phyloP scores from a whole-genome alignment of 2,888 invertebrate species.

The Synanthedon tipuliformis region DNA sequence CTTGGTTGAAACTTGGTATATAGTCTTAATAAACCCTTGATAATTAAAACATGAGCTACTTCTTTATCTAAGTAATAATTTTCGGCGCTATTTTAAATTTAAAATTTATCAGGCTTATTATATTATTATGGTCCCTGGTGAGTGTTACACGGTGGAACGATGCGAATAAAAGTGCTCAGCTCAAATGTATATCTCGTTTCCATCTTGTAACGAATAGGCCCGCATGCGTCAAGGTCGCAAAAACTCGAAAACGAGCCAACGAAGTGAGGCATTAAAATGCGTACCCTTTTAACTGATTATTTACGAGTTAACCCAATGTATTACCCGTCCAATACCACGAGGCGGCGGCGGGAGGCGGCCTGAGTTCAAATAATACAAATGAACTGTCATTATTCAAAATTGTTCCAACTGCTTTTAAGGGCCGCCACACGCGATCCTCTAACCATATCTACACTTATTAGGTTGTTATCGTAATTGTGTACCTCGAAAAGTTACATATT shows the following conservation, averaged over 20 bases:
- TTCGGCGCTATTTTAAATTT: too few relatives aligned
- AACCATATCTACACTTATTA: not conserved
- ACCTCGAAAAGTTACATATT: not conserved
- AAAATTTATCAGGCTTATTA: too few relatives aligned
- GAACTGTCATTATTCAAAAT: constrained; percentile 39
- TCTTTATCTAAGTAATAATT: too few relatives aligned
- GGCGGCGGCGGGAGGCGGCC: constrained; percentile 11
- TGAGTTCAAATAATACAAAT: constrained; percentile 37
- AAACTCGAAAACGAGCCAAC: constrained; percentile 5
- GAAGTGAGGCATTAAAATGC: constrained; percentile 5
- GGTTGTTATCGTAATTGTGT: not conserved
- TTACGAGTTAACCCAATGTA: constrained; percentile 17
- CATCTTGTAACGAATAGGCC: constrained; percentile 21
- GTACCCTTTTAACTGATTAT: constrained; percentile 28
- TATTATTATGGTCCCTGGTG: too few relatives aligned
- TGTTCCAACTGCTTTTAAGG: constrained; percentile 8
- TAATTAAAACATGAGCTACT: too few relatives aligned
- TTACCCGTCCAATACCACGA: constrained; percentile 8
- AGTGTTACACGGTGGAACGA: too few relatives aligned
- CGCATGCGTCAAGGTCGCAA: constrained; percentile 41
- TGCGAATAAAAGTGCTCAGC: too few relatives aligned
- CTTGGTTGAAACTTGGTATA: too few relatives aligned
- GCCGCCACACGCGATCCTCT: constrained; percentile 13
- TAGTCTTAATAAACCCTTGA: too few relatives aligned
- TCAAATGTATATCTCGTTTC: not conserved